Evolutionary conservation across 2,888 invertebrate genomes (phyloP).

Genomic region (Lepidonotus clava): DNA sequence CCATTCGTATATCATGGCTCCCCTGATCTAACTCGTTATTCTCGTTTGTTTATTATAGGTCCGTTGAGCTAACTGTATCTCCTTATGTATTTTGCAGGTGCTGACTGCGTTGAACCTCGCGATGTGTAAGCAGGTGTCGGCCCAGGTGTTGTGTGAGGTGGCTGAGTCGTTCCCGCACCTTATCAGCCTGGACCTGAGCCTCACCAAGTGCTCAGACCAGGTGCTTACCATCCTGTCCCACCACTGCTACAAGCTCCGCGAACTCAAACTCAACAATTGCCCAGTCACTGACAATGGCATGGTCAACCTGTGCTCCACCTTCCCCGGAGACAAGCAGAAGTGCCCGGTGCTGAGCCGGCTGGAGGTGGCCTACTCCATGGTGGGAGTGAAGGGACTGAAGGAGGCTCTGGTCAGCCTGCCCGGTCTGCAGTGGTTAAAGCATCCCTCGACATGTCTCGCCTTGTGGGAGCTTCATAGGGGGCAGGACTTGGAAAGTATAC

Average conservation of each 20-base stretch:
- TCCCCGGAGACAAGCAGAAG: conserved; percentile 53
- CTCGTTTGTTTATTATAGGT: no score
- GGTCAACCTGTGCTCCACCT: conserved; percentile 59
- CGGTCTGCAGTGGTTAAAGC: not conserved
- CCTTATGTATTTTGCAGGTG: conserved; percentile 62
- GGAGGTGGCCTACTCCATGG: conserved; percentile 55
- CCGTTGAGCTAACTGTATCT: not conserved
- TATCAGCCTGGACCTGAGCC: conserved; percentile 62
- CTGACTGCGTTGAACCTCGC: conserved; percentile 65
- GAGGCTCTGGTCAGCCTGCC: conserved; percentile 8
- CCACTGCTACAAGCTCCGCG: conserved; percentile 50
- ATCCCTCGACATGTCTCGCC: not conserved
- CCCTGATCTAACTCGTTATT: no score
- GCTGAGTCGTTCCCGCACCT: conserved; percentile 63
- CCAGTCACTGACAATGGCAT: conserved; percentile 64
- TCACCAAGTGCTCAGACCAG: conserved; percentile 68
- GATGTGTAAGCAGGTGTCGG: conserved; percentile 63
- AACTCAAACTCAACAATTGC: conserved; percentile 63
- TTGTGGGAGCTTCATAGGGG: not conserved
- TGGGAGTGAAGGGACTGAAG: conserved; percentile 44
- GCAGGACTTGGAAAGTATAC: not conserved
- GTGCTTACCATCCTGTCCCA: not conserved
- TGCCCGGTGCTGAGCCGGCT: conserved; percentile 54
- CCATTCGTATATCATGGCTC: no score
- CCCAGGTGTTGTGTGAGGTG: conserved; percentile 63